Evolutionary conservation across 2,797 vertebrate genomes (phyloP).

Genomic region (Chiloscyllium punctatum): DNA sequence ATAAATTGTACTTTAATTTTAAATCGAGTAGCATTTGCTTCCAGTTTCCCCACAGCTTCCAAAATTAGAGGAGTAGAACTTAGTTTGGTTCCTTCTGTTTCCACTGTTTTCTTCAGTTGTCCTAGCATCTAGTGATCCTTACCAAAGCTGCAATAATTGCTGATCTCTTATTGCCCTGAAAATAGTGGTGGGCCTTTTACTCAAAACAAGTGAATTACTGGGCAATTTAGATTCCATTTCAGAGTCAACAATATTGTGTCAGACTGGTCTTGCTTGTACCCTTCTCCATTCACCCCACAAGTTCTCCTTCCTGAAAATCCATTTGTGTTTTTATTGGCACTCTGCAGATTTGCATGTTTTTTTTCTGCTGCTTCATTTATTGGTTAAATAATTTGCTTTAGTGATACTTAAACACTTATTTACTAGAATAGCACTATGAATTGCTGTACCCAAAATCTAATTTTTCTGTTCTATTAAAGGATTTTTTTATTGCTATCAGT

Average conservation of each 20-base stretch:
- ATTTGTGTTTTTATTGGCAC: background rate
- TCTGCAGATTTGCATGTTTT: background rate
- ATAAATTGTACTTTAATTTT: constrained; percentile 32
- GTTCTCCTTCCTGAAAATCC: background rate
- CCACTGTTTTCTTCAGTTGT: background rate
- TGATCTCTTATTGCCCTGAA: background rate
- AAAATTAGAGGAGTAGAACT: background rate
- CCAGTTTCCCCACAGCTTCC: background rate
- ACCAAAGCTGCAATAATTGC: background rate
- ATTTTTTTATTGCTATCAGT: background rate
- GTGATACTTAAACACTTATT: background rate
- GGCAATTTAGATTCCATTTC: background rate
- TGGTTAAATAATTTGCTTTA: background rate
- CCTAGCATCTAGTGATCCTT: background rate
- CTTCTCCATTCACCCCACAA: background rate
- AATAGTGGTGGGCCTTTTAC: background rate
- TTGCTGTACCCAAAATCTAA: background rate
- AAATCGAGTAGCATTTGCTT: background rate
- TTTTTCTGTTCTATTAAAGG: background rate
- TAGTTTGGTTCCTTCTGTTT: background rate
- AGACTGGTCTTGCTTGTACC: background rate
- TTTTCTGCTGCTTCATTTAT: background rate
- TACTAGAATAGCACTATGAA: background rate
- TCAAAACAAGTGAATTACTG: background rate
- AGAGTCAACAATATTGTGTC: background rate